Conservation (phyloP, 2,888 invertebrate genomes). For the Piscicola geometra region DNA sequence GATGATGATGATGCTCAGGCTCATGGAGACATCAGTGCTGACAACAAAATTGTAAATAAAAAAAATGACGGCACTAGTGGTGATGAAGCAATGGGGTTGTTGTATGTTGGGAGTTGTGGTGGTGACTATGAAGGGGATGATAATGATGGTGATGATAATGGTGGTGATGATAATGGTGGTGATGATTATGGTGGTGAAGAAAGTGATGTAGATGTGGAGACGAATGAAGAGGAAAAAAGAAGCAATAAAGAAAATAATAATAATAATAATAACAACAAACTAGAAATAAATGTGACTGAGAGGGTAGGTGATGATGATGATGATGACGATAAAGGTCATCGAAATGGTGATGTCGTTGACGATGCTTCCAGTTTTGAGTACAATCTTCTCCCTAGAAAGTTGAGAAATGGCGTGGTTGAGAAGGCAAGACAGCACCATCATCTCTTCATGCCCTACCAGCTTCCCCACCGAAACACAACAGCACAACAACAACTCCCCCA, state of each 20-base stretch:
- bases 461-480: neutral
- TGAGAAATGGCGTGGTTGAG: too few species aligned
- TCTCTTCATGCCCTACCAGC: too few species aligned
- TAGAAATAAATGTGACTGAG: constrained; percentile 1
- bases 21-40: neutral
- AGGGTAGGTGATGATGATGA: neutral
- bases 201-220: constrained; percentile 1
- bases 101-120: too few species aligned
- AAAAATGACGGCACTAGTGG: neutral
- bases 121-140: too few species aligned
- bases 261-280: constrained; percentile 18
- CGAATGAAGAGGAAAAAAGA: constrained; percentile 4
- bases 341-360: too few species aligned
- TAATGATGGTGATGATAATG: constrained; percentile 1
- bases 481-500: neutral
- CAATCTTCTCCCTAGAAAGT: too few species aligned
- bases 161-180: constrained; percentile 20
- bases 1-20: neutral
- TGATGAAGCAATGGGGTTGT: neutral
- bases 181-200: constrained; percentile 17
- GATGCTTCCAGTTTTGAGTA: neutral
- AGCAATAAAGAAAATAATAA: constrained; percentile 9
- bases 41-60: neutral
- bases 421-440: neutral
- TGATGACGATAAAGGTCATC: neutral